phyloP scores from a whole-genome alignment of 1,140 invertebrate species.

The Zaprionus ornatus region DNA sequence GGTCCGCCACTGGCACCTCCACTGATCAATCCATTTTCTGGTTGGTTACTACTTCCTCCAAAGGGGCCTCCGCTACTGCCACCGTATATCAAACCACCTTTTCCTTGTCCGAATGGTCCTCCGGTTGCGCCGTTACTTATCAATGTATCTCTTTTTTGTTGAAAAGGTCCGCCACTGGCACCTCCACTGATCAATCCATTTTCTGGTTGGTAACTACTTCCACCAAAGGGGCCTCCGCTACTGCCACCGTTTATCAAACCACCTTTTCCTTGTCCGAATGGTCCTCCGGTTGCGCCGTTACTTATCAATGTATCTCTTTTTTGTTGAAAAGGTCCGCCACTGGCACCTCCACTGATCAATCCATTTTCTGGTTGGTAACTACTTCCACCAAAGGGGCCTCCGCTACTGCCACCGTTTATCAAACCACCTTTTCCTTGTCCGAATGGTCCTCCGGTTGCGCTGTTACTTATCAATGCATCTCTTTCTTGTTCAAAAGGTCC shows the following conservation, averaged over 20 bases:
- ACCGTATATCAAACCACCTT: background rate
- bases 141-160: background rate
- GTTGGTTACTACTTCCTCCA: background rate
- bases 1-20: background rate
- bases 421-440: background rate
- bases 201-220: background rate
- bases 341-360: background rate
- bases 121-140: background rate
- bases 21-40: background rate
- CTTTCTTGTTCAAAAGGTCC: too few relatives aligned
- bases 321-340: background rate
- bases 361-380: background rate
- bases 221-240: constrained; percentile 11
- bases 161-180: background rate
- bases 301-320: background rate
- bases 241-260: background rate
- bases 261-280: background rate
- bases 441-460: constrained; percentile 14
- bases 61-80: constrained; percentile 13
- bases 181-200: background rate
- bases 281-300: constrained; percentile 2
- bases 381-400: constrained; percentile 2
- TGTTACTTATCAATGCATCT: background rate
- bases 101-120: constrained; percentile 4
- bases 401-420: background rate